Evolutionary conservation across 2,888 invertebrate species (phyloP), one percentile per base, ranked within the genome.

Genomic region (Rhingia rostrata): DNA sequence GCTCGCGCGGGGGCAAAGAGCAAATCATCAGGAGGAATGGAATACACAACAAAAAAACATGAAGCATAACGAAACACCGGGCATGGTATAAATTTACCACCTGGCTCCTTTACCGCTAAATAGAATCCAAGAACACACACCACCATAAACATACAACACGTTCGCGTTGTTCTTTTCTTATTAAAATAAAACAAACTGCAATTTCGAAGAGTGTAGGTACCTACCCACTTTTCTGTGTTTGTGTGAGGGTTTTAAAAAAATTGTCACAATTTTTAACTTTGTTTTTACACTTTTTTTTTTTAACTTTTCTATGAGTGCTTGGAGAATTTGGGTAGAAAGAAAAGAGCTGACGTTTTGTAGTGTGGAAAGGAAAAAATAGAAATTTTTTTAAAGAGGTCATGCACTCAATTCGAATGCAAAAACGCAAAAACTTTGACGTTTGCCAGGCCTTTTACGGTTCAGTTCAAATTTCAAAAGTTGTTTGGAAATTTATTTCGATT

Each of bases 21-120:
- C 12, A 78, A 64, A 49, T 49, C 56, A 14, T 49, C 53, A 67
- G 61, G 41, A 73, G 43, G 43, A 78, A 64, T 41, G 22, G 47
- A 75, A 63, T 9, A 61, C 56, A 43, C 39, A 47, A 53, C 58
- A 49, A 33, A 54, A 70, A 54, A 70, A 69, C 22, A 39, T 58
- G 67, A 83, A 79, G 64, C 74, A 80, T 74, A 79, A 84, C 84
- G 74, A 84, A 84, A 84, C 84, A 84, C 79, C 83, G 67, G 79
- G 79, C 79, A 72, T 45, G 41, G 60, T 66, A 80, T 75, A 72
- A 85, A 81, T 75, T 81, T 75, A 85, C 85, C 85, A 85, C 85
- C 85, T 85, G 85, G 85, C 61, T 85, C 81, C 85, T 85, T 81
- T 85, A 84, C 84, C 80, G 84, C 84, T 80, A 78, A 70, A 78